These are phyloP conservation scores for Cyclina sinensis DNA, from an alignment of 1,140 invertebrate species.

Conservation along the genomic window DNA sequence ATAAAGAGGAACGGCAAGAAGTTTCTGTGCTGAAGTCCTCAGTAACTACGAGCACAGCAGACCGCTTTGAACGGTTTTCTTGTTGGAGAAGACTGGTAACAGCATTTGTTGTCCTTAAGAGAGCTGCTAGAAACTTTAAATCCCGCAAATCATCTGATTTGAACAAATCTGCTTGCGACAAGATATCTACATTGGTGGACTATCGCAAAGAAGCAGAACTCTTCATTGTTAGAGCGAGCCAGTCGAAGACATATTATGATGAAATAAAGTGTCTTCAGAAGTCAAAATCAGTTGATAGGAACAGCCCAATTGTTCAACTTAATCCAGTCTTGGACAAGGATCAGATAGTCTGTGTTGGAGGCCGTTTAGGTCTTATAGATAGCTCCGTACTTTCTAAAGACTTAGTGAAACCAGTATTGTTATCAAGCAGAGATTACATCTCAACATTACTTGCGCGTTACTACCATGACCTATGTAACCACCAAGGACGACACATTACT, in stretches of 20 bases:
- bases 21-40: background rate
- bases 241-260: background rate
- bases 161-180: too few species aligned
- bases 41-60: background rate
- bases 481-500: conserved; percentile 67
- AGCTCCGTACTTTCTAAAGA: background rate
- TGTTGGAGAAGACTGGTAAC: background rate
- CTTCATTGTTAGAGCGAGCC: background rate
- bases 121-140: conserved; percentile 3
- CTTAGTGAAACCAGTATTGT: conserved; percentile 34
- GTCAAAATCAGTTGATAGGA: conserved; percentile 14
- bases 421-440: conserved; percentile 43
- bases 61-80: background rate
- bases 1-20: conserved; percentile 32
- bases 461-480: conserved; percentile 44
- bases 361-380: conserved; percentile 12
- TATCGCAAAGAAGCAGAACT: too few species aligned
- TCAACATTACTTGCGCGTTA: conserved; percentile 21
- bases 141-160: too few species aligned
- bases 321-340: conserved; percentile 47
- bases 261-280: conserved; percentile 27
- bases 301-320: conserved; percentile 14
- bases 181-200: too few species aligned
- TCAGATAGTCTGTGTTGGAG: conserved; percentile 26
- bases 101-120: background rate